A percentile compares a stretch with the other conserved stretches of the same genome.
These are phyloP conservation scores for Noctua pronuba DNA, from an alignment of 2,888 invertebrate genomes.

Conservation along the genomic window DNA sequence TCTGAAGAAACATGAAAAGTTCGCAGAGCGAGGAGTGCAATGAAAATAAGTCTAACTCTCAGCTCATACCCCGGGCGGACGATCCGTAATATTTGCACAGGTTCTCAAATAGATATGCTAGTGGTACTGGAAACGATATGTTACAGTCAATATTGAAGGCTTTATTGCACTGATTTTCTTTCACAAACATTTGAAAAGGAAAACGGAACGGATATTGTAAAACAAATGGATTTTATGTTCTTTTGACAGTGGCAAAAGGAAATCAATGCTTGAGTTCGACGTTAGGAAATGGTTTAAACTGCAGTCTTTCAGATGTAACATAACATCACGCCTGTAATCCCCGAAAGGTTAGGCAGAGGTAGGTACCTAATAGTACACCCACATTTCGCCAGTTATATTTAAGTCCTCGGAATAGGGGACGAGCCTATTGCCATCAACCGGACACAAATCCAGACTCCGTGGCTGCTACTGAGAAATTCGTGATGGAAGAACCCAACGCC, in stretches of 20 bases:
- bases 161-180: conserved; percentile 51
- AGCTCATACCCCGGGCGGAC: conserved; percentile 30
- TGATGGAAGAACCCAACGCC: no score
- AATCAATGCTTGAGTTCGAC: neutral
- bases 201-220: conserved; percentile 25
- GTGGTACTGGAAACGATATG: conserved; percentile 21
- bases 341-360: no score
- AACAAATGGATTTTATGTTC: conserved; percentile 26
- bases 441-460: no score
- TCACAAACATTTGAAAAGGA: conserved; percentile 32
- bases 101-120: conserved; percentile 51
- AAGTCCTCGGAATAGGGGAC: no score
- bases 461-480: no score
- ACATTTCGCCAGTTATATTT: no score
- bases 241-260: neutral
- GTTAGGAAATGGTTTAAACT: neutral
- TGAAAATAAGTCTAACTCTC: conserved; percentile 46
- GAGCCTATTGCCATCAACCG: no score
- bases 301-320: neutral
- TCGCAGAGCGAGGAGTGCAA: conserved; percentile 32
- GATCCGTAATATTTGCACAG: conserved; percentile 46
- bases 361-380: no score
- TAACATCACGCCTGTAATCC: no score
- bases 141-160: conserved; percentile 49
- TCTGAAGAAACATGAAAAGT: conserved; percentile 20